phyloP scores from a whole-genome alignment of 2,888 invertebrate species.

The Thalpophila matura region DNA sequence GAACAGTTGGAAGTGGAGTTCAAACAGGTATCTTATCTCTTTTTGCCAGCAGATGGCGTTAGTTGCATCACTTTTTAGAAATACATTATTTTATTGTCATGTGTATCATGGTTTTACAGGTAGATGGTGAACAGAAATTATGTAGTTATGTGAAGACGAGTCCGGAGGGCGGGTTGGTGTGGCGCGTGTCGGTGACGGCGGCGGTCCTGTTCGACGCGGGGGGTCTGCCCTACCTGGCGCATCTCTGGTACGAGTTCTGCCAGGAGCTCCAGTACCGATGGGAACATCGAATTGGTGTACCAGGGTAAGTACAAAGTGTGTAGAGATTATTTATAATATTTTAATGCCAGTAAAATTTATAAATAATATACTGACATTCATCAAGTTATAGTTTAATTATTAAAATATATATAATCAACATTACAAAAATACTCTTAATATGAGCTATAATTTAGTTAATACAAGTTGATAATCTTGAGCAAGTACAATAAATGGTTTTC shows the following conservation, averaged over 20 bases:
- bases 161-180: slow-evolving; percentile 94
- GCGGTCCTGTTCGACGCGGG: slow-evolving; percentile 94
- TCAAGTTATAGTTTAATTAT: slow-evolving; percentile 40
- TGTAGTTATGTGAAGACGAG: slow-evolving; percentile 94
- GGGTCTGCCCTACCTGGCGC: slow-evolving; percentile 95
- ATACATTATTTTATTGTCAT: background rate
- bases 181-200: slow-evolving; percentile 94
- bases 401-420: slow-evolving; percentile 35
- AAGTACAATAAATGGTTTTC: background rate
- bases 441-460: slow-evolving; percentile 17
- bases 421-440: slow-evolving; percentile 13
- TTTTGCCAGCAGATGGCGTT: slow-evolving; percentile 42
- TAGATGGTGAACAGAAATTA: slow-evolving; percentile 81
- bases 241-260: slow-evolving; percentile 98
- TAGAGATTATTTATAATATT: background rate
- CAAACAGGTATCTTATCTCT: slow-evolving; percentile 73
- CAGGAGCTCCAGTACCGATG: slow-evolving; percentile 97
- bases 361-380: background rate
- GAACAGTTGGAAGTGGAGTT: slow-evolving; percentile 86
- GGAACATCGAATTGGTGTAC: slow-evolving; percentile 94
- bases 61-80: slow-evolving; percentile 19
- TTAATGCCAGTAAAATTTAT: no score
- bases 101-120: slow-evolving; percentile 76
- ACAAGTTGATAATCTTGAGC: slow-evolving; percentile 21
- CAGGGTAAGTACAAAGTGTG: slow-evolving; percentile 93